phyloP scores from a whole-genome alignment of 2,113 vertebrate species.

The Himantopus leucocephalus region DNA sequence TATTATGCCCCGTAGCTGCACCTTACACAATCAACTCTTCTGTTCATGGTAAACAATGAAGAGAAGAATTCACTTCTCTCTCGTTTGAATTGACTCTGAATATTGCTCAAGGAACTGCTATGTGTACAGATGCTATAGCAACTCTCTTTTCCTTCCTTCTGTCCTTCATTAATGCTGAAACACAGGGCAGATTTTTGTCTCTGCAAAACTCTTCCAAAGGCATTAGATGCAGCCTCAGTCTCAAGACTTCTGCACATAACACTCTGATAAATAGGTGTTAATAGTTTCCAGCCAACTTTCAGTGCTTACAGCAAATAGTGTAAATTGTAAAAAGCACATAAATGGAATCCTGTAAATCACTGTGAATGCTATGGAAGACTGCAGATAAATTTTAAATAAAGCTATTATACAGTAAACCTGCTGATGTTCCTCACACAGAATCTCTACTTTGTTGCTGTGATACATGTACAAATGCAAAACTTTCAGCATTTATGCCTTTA shows the following conservation, averaged over 20 bases:
- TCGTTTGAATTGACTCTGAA: neutral
- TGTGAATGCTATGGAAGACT: neutral
- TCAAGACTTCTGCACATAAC: neutral
- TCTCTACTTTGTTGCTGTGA: conserved; percentile 4
- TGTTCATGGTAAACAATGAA: neutral
- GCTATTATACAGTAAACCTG: neutral
- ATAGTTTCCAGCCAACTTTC: neutral
- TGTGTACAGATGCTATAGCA: neutral
- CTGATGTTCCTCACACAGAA: neutral
- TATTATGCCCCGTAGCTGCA: neutral
- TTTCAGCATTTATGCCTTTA: neutral
- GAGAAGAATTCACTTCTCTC: neutral
- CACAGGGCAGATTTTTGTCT: neutral
- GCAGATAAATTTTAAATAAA: neutral
- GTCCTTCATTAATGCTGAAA: neutral
- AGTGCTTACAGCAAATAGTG: neutral
- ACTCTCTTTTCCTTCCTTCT: neutral
- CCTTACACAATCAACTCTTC: neutral
- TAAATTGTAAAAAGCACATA: neutral
- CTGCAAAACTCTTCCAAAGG: neutral
- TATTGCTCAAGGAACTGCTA: neutral
- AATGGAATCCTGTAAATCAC: conserved; percentile 14
- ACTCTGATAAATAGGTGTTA: conserved; percentile 6
- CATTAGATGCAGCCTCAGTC: neutral
- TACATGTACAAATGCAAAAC: neutral